Evolutionary conservation across 2,113 vertebrate species (phyloP), one percentile per base, ranked within the genome.

Genomic region (Phylloscopus trochilus): DNA sequence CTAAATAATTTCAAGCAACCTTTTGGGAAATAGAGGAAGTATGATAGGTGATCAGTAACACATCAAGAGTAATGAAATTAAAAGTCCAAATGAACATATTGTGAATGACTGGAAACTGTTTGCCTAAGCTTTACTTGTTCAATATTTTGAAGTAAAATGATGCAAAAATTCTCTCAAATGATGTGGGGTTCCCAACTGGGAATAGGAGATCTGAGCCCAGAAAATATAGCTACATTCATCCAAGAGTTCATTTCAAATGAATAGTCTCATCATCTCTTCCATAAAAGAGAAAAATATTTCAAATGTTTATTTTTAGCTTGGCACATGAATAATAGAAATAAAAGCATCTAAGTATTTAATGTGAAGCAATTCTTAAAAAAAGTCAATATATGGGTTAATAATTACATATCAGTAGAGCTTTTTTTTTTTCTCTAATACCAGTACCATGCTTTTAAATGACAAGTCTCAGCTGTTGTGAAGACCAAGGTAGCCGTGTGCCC

Each of bases 381-480:
- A 23, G 55, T 85, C 77, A 56, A 13, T 86, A 30, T 83, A 67
- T 64, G 74, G 28, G 7, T 79, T 89, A 89, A 83, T 66, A 90
- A 80, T 83, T 74, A 58, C 41, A 22, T 63, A 58, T 30, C 66
- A 75, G 60, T 84, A 83, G 43, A 72, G n/a, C 7, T 18, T 86
- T 84, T 78, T 88, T 95, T 88, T 82, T n/a, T n/a, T n/a, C n/a
- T 46, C 66, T 74, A 92, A 78, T 66, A 58, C 60, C 37, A 87
- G 53, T 64, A 72, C 80, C 20, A 13, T 91, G 74, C 23, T 74
- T 85, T 78, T 83, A 94, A 94, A 94, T 41, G 20, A 51, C 66
- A 64, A 63, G 86, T 86, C 93, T 96, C 92, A 96, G 94, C 94
- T 96, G 87, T 74, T 89, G 33, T 78, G 59, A 93, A 95, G 80